Base-by-base conservation (phyloP, 2,113 vertebrate species). In the Lates calcarifer region DNA sequence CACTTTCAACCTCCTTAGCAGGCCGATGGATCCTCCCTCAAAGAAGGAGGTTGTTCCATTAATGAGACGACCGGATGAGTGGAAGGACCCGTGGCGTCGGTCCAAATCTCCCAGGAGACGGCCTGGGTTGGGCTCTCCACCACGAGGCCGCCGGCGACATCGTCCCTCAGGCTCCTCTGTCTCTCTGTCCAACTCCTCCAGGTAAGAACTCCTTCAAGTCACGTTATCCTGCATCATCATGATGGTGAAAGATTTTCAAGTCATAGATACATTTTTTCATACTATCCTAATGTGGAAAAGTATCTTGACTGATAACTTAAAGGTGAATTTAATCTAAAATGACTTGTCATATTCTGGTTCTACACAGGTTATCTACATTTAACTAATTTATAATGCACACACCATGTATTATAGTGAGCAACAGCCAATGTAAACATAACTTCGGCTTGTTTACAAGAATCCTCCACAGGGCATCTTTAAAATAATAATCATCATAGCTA, bases 41-140 rank as follows among this genome's bases (percentile, higher is more conserved):
- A 99, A 98, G 95, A 99, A 99, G 90, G 97, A 99, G 35, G 86
- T 88, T 1, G 56, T 90, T 26, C 87, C 94, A 0, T 51, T 93
- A 31, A 95, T 96, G 1, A 97, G 98, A 88, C 93, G 97, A 2
- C 97, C 98, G 0, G 98, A 99, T 4, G 98, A 99, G 70, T 99
- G 98, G 98, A 98, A 99, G 86, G 98, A 99, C 64, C 98, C 98
- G 0, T 99, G 98, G 98, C 97, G 97, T 62, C 96, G 98, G 92
- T 99, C 98, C 63, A 99, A 99, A 83, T 99, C 98, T 2, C 98
- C 98, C n/a, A 95, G 98, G 64, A 97, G 97, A 94, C 97, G 97
- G 0, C 92, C 96, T 0, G 96, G 96, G 0, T 39, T 96, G 39
- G 96, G 96, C 4, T 99, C 98, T 0, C 98, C 98, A 0, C 97